These are phyloP conservation scores for Scaptomyza pallida DNA, from an alignment of 1,140 invertebrate species.

Conservation along the genomic window DNA sequence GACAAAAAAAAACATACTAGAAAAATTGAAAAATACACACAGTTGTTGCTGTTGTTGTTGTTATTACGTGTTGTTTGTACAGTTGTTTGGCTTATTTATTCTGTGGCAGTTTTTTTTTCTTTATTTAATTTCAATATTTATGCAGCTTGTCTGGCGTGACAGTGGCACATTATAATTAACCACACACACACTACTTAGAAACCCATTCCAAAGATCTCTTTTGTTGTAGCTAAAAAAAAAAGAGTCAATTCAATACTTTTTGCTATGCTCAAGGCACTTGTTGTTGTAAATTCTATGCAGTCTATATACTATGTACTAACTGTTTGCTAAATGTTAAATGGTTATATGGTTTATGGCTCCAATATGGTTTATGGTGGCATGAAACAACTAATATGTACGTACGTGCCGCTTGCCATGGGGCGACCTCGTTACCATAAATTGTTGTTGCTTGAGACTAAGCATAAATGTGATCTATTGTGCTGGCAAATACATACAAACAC, in stretches of 20 bases:
- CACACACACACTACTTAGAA: constrained; percentile 21
- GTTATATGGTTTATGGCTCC: constrained; percentile 40
- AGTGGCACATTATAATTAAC: constrained; percentile 75
- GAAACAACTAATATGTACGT: constrained; percentile 39
- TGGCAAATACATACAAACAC: background rate
- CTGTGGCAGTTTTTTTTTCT: constrained; percentile 57
- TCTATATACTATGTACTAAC: constrained; percentile 7
- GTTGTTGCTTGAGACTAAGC: constrained; percentile 16
- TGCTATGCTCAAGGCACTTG: constrained; percentile 50
- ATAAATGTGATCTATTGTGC: constrained; percentile 28
- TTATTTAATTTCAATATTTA: constrained; percentile 82
- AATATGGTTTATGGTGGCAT: constrained; percentile 28
- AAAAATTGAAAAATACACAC: constrained; percentile 45
- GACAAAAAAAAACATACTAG: constrained; percentile 3
- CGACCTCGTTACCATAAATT: constrained; percentile 54
- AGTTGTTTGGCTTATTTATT: constrained; percentile 69
- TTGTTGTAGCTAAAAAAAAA: constrained; percentile 10
- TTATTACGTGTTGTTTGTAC: constrained; percentile 78
- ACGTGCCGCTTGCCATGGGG: constrained; percentile 61
- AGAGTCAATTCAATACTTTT: constrained; percentile 56
- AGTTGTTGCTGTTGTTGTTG: constrained; percentile 40
- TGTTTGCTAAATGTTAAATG: constrained; percentile 10
- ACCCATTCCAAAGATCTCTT: background rate
- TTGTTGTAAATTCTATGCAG: constrained; percentile 10
- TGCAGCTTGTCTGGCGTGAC: constrained; percentile 80